phyloP scores from a whole-genome alignment of 2,797 vertebrate genomes.

The Gymnopithys bicolor region DNA sequence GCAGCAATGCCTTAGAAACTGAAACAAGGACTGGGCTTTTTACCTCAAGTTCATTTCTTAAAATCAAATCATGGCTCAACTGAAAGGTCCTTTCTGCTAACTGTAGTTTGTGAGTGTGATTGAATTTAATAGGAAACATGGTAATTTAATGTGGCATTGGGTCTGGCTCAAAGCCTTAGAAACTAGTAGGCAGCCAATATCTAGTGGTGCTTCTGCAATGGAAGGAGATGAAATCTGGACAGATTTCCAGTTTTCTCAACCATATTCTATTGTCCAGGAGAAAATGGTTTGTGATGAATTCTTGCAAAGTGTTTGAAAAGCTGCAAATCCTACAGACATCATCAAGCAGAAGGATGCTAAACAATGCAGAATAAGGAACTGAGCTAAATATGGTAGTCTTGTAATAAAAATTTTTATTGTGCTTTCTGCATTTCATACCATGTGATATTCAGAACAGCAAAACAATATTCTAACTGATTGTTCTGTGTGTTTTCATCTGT shows the following conservation, averaged over 20 bases:
- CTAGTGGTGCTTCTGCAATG: not conserved
- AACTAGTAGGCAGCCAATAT: conserved; percentile 31
- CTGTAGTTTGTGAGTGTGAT: not conserved
- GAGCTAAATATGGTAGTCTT: not conserved
- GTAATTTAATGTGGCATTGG: not conserved
- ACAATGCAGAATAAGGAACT: not conserved
- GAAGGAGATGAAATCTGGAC: not conserved
- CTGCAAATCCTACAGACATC: not conserved
- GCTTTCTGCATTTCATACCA: not conserved
- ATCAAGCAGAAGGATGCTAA: not conserved
- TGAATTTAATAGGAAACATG: not conserved
- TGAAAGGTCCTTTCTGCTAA: conserved; percentile 44
- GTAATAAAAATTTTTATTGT: not conserved
- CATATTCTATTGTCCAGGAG: not conserved
- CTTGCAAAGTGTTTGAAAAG: not conserved
- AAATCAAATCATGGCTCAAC: not conserved
- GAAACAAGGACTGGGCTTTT: not conserved
- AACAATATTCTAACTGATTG: not conserved
- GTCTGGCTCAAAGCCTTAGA: not conserved
- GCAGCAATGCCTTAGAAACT: not conserved
- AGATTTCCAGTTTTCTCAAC: not conserved
- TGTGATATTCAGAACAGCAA: not conserved
- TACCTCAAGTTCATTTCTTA: not conserved
- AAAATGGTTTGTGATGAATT: not conserved
- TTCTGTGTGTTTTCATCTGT: not conserved